These are phyloP conservation scores for Parapsyche elsis DNA, from an alignment of 1,140 invertebrate genomes.

Conservation along the genomic window DNA sequence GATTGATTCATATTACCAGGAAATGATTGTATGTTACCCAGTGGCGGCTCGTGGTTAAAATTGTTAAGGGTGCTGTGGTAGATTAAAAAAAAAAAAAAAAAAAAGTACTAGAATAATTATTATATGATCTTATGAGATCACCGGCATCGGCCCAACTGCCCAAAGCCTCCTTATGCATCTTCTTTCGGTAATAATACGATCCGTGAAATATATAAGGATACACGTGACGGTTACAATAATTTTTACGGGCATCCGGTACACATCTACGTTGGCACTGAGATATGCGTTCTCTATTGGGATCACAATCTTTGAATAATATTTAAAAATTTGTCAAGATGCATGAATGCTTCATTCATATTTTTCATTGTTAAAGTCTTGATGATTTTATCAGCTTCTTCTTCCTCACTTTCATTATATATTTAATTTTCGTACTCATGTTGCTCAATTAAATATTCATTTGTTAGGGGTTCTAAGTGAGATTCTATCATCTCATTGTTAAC, in stretches of 20 bases:
- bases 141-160: conserved; percentile 94
- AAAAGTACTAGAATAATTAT: conserved; percentile 50
- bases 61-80: conserved; percentile 73
- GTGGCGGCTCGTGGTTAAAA: conserved; percentile 94
- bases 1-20: conserved; percentile 93
- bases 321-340: too few relatives aligned
- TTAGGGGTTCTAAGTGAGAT: too few relatives aligned
- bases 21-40: conserved; percentile 98
- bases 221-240: conserved; percentile 93
- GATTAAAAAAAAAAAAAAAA: background rate
- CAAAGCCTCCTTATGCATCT: conserved; percentile 92
- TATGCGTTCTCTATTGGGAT: too few relatives aligned
- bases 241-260: conserved; percentile 76
- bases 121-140: conserved; percentile 90
- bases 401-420: too few relatives aligned
- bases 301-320: too few relatives aligned
- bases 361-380: too few relatives aligned
- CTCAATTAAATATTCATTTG: too few relatives aligned
- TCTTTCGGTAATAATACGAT: conserved; percentile 89
- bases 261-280: too few relatives aligned
- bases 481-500: too few relatives aligned
- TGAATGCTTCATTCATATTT: too few relatives aligned
- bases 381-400: too few relatives aligned
- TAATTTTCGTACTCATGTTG: too few relatives aligned
- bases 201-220: conserved; percentile 97